These are phyloP conservation scores for Myotis pilosus DNA, from an alignment of 2,797 vertebrate species.

Conservation along the genomic window DNA sequence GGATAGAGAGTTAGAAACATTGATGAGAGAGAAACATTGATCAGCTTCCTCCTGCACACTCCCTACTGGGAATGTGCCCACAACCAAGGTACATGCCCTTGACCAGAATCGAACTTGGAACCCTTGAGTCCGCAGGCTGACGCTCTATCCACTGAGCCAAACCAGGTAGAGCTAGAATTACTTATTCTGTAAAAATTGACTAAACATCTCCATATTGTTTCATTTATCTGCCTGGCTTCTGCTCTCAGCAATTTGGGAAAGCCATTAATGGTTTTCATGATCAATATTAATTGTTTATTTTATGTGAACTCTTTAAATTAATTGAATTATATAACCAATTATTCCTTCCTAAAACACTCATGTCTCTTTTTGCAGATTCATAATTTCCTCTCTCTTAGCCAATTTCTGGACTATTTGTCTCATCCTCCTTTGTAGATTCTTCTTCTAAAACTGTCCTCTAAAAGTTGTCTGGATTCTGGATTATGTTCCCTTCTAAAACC, in stretches of 20 bases:
- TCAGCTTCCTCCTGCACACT: no score
- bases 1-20: no score
- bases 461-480: not conserved
- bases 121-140: no score
- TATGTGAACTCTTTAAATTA: not conserved
- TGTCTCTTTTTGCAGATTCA: not conserved
- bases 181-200: not conserved
- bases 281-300: not conserved
- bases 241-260: not conserved
- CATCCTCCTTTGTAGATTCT: not conserved
- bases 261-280: not conserved
- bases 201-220: not conserved
- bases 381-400: not conserved
- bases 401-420: not conserved
- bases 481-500: constrained; percentile 11
- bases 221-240: not conserved
- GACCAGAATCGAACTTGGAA: no score
- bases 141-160: no score
- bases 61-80: no score
- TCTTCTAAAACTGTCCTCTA: not conserved
- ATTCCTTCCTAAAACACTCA: not conserved
- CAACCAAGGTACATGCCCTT: no score
- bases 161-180: not conserved
- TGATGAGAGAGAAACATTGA: no score
- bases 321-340: not conserved